Conservation (phyloP, 2,888 invertebrate genomes). For the Drosophila dives region DNA sequence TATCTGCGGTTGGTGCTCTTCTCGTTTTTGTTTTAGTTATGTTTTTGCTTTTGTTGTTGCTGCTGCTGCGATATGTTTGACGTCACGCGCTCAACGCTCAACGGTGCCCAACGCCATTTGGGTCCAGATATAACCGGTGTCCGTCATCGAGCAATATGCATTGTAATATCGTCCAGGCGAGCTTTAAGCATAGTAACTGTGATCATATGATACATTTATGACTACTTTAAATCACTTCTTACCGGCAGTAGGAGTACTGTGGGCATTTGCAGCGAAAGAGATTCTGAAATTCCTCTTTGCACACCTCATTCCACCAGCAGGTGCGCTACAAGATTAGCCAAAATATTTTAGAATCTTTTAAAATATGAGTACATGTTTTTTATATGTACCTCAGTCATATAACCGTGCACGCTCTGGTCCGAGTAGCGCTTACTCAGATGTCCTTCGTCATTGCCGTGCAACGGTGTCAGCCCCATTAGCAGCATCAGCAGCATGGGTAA, state of each 20-base stretch:
- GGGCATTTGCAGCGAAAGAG: constrained; percentile 95
- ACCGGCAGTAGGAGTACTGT: constrained; percentile 93
- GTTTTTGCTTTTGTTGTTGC: constrained; percentile 8
- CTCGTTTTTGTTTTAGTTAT: constrained; percentile 10
- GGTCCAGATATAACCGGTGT: constrained; percentile 95
- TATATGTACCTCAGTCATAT: constrained; percentile 91
- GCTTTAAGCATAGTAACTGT: constrained; percentile 59
- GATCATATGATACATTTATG: background rate
- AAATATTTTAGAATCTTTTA: background rate
- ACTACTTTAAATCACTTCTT: constrained; percentile 10
- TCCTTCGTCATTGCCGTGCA: constrained; percentile 51
- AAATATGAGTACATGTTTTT: background rate
- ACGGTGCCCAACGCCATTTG: constrained; percentile 84
- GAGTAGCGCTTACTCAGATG: constrained; percentile 89
- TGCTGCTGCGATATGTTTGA: constrained; percentile 52
- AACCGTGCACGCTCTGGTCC: constrained; percentile 92
- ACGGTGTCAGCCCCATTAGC: constrained; percentile 28
- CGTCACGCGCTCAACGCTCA: constrained; percentile 53
- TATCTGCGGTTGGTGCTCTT: constrained; percentile 39
- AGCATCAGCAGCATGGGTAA: constrained; percentile 45
- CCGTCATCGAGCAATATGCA: constrained; percentile 95
- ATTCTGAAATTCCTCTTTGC: constrained; percentile 95
- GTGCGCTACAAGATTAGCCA: constrained; percentile 88
- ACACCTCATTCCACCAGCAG: constrained; percentile 97
- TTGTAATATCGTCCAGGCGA: constrained; percentile 95